Conservation (phyloP, 2,888 invertebrate species). For the Andrena chrysosceles region DNA sequence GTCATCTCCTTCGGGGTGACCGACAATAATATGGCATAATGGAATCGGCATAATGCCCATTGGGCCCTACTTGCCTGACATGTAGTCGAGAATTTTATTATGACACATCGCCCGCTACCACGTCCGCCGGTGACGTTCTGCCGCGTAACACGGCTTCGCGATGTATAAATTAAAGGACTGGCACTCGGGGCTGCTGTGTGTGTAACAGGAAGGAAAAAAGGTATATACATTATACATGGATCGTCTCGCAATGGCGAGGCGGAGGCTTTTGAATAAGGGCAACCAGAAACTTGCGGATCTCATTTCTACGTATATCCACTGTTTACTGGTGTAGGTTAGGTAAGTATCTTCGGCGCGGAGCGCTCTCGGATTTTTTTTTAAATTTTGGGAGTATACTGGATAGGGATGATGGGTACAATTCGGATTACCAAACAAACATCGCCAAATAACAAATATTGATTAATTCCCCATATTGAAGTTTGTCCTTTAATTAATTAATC, state of each 20-base stretch:
- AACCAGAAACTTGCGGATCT: background rate
- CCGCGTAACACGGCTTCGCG: slow-evolving; percentile 40
- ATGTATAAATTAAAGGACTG: slow-evolving; percentile 54
- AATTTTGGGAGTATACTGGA: too few species aligned
- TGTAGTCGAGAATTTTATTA: slow-evolving; percentile 83
- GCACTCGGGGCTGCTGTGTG: background rate
- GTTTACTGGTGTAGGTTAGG: background rate
- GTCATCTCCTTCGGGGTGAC: slow-evolving; percentile 77
- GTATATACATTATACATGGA: slow-evolving; percentile 38
- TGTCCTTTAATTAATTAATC: too few species aligned
- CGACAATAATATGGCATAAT: slow-evolving; percentile 80
- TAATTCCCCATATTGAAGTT: too few species aligned
- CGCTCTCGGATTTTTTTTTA: too few species aligned
- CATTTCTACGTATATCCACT: background rate
- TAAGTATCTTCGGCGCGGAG: too few species aligned
- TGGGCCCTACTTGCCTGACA: slow-evolving; percentile 67
- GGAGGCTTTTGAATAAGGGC: slow-evolving; percentile 18
- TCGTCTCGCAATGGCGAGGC: background rate
- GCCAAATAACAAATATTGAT: too few species aligned
- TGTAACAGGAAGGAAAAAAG: background rate
- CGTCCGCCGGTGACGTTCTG: slow-evolving; percentile 67
- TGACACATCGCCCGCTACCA: slow-evolving; percentile 81
- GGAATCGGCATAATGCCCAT: slow-evolving; percentile 75
- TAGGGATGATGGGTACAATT: too few species aligned
- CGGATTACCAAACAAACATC: too few species aligned